Conservation (phyloP, 2,113 vertebrate genomes). For the Gymnobelideus leadbeateri region DNA sequence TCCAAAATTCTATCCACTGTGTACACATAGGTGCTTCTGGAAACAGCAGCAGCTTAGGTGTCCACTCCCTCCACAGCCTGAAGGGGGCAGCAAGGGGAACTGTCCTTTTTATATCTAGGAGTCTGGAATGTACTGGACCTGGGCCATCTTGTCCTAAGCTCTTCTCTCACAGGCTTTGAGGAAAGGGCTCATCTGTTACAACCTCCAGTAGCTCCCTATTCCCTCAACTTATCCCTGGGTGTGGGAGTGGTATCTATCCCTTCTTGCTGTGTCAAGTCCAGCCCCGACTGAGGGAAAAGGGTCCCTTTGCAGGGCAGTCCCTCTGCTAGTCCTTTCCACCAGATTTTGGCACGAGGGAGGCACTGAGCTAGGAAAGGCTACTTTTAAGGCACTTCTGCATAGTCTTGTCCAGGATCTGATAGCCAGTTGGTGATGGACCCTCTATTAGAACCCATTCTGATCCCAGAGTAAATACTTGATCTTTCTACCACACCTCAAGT, state of each 20-base stretch:
- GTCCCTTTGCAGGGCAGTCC: background rate
- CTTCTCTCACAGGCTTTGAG: background rate
- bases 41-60: background rate
- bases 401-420: background rate
- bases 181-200: background rate
- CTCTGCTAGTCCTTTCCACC: background rate
- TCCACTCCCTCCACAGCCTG: background rate
- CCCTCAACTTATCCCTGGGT: background rate
- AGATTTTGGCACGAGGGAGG: background rate
- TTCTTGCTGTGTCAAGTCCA: background rate
- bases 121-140: background rate
- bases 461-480: background rate
- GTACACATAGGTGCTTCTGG: background rate
- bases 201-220: background rate
- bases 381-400: background rate
- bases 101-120: background rate
- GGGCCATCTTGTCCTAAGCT: background rate
- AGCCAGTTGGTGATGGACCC: background rate
- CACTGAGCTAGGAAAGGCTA: background rate
- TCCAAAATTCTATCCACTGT: background rate
- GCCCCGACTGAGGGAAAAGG: background rate
- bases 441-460: background rate
- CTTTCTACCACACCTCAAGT: background rate
- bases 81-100: background rate
- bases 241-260: no score